Evolutionary conservation across 64 coral and sea anemone genomes (phyloP).

Genomic region (Actinia equina): DNA sequence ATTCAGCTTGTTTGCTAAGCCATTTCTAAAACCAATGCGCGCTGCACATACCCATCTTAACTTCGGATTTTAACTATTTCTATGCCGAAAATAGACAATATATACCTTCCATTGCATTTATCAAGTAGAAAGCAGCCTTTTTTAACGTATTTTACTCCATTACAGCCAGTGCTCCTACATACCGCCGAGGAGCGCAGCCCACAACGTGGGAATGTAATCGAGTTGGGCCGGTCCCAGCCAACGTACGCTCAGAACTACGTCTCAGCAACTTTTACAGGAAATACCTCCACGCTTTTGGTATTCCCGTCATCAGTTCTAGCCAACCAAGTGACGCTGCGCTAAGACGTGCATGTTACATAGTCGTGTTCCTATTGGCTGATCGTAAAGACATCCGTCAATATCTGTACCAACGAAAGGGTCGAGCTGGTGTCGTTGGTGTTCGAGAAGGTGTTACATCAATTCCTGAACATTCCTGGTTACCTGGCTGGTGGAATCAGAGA

Average conservation of each 20-base stretch:
- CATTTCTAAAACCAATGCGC: too few relatives aligned
- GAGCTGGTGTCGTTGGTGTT: constrained; percentile 78
- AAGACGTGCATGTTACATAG: constrained; percentile 82
- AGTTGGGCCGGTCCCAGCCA: constrained; percentile 49
- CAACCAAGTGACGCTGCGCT: constrained; percentile 62
- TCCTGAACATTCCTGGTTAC: constrained; percentile 89
- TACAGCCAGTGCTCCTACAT: background rate
- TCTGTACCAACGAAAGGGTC: constrained; percentile 68
- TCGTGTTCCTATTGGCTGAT: constrained; percentile 86
- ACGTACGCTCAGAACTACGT: constrained; percentile 45
- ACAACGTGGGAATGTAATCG: constrained; percentile 82
- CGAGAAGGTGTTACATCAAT: constrained; percentile 89
- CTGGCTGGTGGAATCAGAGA: constrained; percentile 71
- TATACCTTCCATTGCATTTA: background rate
- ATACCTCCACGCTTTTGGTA: constrained; percentile 88
- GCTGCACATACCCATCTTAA: too few relatives aligned
- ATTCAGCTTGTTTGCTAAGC: too few relatives aligned
- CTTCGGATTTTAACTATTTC: too few relatives aligned
- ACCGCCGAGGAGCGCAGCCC: constrained; percentile 20
- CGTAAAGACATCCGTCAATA: constrained; percentile 80
- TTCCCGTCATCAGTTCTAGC: constrained; percentile 82
- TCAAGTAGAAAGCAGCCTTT: too few relatives aligned
- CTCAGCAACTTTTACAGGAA: constrained; percentile 79
- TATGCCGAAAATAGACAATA: too few relatives aligned
- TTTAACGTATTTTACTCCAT: background rate